Base-by-base conservation (phyloP, 2,113 vertebrate genomes). In the Hucho hucho region DNA sequence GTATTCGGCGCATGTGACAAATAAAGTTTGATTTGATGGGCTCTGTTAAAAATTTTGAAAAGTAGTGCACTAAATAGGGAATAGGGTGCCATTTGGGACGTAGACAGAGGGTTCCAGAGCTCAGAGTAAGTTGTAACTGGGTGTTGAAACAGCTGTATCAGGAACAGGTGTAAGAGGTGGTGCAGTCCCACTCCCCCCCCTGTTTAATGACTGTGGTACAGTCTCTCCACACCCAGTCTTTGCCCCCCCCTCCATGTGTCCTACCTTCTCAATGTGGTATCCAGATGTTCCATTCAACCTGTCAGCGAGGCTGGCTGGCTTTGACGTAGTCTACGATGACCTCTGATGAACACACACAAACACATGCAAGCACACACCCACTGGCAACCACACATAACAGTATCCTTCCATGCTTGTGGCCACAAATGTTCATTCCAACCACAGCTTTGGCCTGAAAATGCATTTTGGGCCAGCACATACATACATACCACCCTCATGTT, bases 201-300 rank as follows among this genome's bases (percentile, higher is more conserved):
- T 76, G 76, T 84, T 87, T 89, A 88, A 91, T 88, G 88, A 88
- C 83, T 81, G 84, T 82, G 80, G 79, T 81, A 70, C 77, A 32
- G 64, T 53, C 80, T 78, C 73, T 82, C 37, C 58, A 14, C 82
- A 43, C 80, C 81, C 81, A 78, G 85, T 78, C 72, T 83, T 82
- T 4, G 75, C 78, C 66, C 78, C 77, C 73, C 78, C 53, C 43
- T 76, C 81, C 81, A 75, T 83, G 74, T 76, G 75, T 65, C 47
- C 37, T 28, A 80, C 84, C 46, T 37, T 84, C 85, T 84, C 82
- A 88, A 88, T 84, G 82, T 87, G 84, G 73, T 70, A 73, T 84
- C 87, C 89, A 90, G 89, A 91, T 92, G 88, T 87, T 90, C 22
- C 0, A 75, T 76, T 74, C 81, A 83, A 90, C 87, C 90, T 88